Conservation (phyloP, 1,140 invertebrate genomes). For the Capitella teleta region DNA sequence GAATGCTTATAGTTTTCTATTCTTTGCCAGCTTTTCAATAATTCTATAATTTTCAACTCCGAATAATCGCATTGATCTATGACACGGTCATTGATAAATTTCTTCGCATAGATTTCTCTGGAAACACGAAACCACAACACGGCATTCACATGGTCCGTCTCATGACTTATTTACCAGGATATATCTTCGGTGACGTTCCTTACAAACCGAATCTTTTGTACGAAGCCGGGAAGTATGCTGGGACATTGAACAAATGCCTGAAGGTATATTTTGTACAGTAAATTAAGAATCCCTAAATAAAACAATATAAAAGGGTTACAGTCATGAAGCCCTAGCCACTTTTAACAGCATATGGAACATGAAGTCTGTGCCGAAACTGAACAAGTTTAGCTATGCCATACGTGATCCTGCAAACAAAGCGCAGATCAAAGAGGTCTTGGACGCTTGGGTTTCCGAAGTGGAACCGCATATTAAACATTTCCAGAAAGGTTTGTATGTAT, state of each 20-base stretch:
- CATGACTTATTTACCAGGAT: constrained; percentile 60
- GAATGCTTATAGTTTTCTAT: no score
- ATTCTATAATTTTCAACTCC: no score
- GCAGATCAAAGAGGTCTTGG: constrained; percentile 54
- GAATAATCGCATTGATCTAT: no score
- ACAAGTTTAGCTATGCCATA: constrained; percentile 57
- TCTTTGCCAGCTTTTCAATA: no score
- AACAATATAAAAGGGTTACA: constrained; percentile 48
- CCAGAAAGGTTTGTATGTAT: constrained; percentile 41
- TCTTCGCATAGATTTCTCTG: constrained; percentile 2
- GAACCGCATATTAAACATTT: constrained; percentile 47
- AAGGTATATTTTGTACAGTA: neutral
- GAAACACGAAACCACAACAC: neutral
- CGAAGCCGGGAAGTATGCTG: constrained; percentile 55
- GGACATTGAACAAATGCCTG: constrained; percentile 32
- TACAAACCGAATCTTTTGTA: constrained; percentile 51
- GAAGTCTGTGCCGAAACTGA: constrained; percentile 53
- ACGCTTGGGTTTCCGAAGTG: constrained; percentile 55
- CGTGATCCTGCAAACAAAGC: constrained; percentile 49
- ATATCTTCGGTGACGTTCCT: constrained; percentile 51
- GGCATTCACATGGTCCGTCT: constrained; percentile 55
- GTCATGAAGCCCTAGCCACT: constrained; percentile 54
- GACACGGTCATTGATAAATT: neutral
- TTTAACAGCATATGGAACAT: constrained; percentile 63
- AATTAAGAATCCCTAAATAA: neutral